A percentile compares a stretch with the other conserved stretches of the same genome.
Evolutionary conservation across 2,888 invertebrate species (phyloP).

Genomic region (Pasiphila rectangulata): DNA sequence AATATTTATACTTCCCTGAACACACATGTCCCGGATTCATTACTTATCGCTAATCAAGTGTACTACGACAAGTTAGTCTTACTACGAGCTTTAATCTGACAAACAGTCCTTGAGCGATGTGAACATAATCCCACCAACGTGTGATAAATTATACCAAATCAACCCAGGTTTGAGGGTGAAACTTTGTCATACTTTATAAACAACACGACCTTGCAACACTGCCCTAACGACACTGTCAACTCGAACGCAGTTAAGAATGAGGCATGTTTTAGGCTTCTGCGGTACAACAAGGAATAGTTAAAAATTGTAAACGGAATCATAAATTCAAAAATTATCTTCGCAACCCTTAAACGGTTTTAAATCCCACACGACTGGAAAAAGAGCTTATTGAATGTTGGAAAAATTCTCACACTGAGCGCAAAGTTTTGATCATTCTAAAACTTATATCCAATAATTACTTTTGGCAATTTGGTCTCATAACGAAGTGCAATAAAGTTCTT

Average conservation of each 20-base stretch:
- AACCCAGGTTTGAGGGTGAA: not conserved
- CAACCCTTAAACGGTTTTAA: too few relatives aligned
- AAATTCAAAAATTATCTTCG: too few relatives aligned
- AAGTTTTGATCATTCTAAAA: not conserved
- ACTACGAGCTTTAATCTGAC: conserved; percentile 46
- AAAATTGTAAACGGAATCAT: too few relatives aligned
- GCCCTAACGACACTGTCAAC: too few relatives aligned
- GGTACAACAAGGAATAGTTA: too few relatives aligned
- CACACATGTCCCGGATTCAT: conserved; percentile 16
- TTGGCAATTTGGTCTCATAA: not conserved
- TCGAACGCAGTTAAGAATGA: too few relatives aligned
- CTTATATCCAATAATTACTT: not conserved
- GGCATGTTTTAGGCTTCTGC: too few relatives aligned
- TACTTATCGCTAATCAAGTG: conserved; percentile 33
- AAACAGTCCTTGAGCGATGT: conserved; percentile 51
- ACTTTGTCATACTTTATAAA: not conserved
- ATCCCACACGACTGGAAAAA: too few relatives aligned
- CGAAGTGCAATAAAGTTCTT: conserved; percentile 19
- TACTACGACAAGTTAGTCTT: conserved; percentile 28
- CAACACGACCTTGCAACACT: too few relatives aligned
- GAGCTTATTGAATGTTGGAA: too few relatives aligned
- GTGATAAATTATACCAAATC: conserved; percentile 65
- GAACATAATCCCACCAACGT: conserved; percentile 56
- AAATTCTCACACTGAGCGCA: too few relatives aligned
- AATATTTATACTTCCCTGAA: too few relatives aligned